phyloP scores from a whole-genome alignment of 2,888 invertebrate species.

The Artemia sp. region DNA sequence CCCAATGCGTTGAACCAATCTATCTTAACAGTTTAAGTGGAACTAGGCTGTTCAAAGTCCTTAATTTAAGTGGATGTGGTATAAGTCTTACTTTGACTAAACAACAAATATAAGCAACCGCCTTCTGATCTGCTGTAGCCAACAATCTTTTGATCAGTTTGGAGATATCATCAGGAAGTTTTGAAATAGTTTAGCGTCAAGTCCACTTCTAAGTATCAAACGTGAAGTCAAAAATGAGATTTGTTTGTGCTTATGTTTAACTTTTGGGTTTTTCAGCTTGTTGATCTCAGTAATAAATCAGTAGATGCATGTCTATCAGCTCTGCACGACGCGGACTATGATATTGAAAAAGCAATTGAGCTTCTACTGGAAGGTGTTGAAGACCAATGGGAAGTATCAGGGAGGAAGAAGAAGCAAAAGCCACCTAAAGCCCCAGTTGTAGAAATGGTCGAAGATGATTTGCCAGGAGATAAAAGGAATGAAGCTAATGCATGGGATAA shows the following conservation, averaged over 20 bases:
- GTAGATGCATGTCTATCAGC: constrained; percentile 83
- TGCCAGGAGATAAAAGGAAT: background rate
- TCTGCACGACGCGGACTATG: constrained; percentile 79
- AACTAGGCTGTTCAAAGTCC: too few species aligned
- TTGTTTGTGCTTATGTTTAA: constrained; percentile 15
- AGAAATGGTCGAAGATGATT: background rate
- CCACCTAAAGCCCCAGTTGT: background rate
- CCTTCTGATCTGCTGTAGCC: too few species aligned
- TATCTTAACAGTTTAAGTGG: too few species aligned
- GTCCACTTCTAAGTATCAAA: background rate
- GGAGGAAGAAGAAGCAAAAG: constrained; percentile 58
- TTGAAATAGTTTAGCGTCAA: too few species aligned
- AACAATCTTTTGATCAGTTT: too few species aligned
- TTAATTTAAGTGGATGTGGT: too few species aligned
- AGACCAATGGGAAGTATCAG: constrained; percentile 69
- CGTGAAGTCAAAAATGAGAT: background rate
- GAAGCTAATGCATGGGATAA: background rate
- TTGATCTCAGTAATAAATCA: constrained; percentile 74
- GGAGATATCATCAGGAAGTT: too few species aligned
- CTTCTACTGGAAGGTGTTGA: constrained; percentile 56
- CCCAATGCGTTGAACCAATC: too few species aligned
- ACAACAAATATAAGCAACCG: too few species aligned
- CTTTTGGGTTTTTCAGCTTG: constrained; percentile 37
- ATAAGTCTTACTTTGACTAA: too few species aligned
- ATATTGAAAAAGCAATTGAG: constrained; percentile 63